A percentile compares a stretch with the other conserved stretches of the same genome.
Conservation (phyloP, 2,113 vertebrate genomes). For the Sclerurus mexicanus region DNA sequence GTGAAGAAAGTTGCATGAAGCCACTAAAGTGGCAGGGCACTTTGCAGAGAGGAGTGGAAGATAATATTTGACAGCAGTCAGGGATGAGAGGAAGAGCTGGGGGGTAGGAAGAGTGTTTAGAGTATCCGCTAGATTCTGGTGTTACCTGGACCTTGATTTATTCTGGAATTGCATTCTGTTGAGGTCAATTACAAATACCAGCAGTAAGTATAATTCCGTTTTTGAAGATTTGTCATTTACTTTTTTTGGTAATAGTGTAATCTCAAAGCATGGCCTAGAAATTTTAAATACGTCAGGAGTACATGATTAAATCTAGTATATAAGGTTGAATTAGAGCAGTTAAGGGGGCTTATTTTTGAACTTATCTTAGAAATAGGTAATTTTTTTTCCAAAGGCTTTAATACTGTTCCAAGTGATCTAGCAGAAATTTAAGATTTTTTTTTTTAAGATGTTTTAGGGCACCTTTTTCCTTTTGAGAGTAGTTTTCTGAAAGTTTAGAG, state of each 20-base stretch:
- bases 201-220: not conserved
- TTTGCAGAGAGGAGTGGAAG: not conserved
- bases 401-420: not conserved
- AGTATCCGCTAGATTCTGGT: not conserved
- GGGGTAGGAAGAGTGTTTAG: not conserved
- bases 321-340: not conserved
- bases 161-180: not conserved
- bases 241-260: not conserved
- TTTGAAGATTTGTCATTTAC: not conserved
- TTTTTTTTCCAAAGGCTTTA: not conserved
- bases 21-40: not conserved
- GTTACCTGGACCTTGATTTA: not conserved
- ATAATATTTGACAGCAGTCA: not conserved
- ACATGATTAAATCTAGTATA: not conserved
- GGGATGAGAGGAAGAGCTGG: not conserved
- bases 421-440: not conserved
- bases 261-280: not conserved
- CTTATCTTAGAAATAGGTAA: not conserved
- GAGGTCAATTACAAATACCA: not conserved
- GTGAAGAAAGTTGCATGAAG: not conserved
- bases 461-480: not conserved
- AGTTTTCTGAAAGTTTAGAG: not conserved
- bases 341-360: not conserved
- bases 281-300: not conserved
- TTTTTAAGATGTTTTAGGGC: not conserved